Percentiles rank a stretch among this genome's conserved stretches.
Evolutionary conservation across 2,113 vertebrate genomes (phyloP).

Genomic region (Catharus bicknelli): DNA sequence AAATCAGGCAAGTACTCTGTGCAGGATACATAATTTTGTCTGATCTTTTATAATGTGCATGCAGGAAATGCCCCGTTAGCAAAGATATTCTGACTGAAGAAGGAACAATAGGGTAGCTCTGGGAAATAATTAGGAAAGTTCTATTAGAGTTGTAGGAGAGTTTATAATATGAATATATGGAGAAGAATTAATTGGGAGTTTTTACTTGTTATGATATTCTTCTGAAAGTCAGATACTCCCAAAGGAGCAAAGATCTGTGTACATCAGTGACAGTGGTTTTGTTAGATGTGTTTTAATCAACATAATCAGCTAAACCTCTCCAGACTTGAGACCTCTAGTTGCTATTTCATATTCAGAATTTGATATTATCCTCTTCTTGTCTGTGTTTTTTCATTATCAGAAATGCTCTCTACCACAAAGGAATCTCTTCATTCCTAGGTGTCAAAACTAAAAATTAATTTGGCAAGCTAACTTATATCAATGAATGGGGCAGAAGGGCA

Average conservation of each 20-base stretch:
- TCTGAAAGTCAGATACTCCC: not conserved
- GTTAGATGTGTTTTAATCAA: not conserved
- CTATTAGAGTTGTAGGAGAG: not conserved
- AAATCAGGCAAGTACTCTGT: not conserved
- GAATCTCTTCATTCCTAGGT: not conserved
- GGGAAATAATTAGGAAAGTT: slow-evolving; percentile 29
- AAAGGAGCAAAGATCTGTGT: not conserved
- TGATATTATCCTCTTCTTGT: not conserved
- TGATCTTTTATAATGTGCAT: not conserved
- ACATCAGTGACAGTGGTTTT: not conserved
- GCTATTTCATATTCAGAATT: not conserved
- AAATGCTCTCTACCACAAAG: not conserved
- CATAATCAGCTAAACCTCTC: not conserved
- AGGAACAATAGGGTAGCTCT: slow-evolving; percentile 27
- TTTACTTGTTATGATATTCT: not conserved
- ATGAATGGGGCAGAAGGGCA: not conserved
- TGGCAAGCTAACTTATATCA: not conserved
- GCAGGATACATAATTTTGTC: slow-evolving; percentile 22
- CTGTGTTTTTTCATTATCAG: not conserved
- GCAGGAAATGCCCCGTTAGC: slow-evolving; percentile 1
- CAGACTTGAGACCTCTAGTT: not conserved
- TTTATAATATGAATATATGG: not conserved
- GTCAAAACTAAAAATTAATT: not conserved
- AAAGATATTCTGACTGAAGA: slow-evolving; percentile 21
- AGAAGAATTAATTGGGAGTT: slow-evolving; percentile 10